Conservation (phyloP, 2,888 invertebrate genomes). For the Stictocephala bisonia region DNA sequence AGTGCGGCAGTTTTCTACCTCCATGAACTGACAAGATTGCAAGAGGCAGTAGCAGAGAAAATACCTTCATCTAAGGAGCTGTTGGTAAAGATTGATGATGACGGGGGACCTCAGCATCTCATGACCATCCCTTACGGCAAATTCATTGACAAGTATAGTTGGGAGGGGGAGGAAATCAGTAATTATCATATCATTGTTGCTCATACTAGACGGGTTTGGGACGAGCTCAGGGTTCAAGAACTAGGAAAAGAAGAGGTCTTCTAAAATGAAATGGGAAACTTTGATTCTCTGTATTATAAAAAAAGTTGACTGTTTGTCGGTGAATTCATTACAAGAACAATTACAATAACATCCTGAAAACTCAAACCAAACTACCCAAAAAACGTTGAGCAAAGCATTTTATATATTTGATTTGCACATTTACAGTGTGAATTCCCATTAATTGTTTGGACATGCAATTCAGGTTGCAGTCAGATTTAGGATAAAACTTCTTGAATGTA, state of each 20-base stretch:
- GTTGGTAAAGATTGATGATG: constrained; percentile 6
- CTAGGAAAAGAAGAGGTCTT: constrained; percentile 28
- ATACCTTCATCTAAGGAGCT: constrained; percentile 3
- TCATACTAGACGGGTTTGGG: constrained; percentile 23
- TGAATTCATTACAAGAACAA: too few species aligned
- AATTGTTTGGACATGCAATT: too few species aligned
- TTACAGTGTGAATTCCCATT: too few species aligned
- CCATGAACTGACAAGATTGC: constrained; percentile 27
- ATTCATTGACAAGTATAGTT: constrained; percentile 31
- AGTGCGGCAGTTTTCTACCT: constrained; percentile 26
- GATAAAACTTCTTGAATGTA: too few species aligned
- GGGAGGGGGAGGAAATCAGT: constrained; percentile 24
- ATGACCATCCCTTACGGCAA: constrained; percentile 24
- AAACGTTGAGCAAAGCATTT: too few species aligned
- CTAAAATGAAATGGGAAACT: too few species aligned
- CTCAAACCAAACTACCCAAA: too few species aligned
- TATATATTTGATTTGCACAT: too few species aligned
- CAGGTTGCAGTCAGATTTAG: too few species aligned
- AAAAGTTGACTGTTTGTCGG: too few species aligned
- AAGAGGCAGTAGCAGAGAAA: constrained; percentile 1
- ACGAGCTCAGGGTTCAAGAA: constrained; percentile 12
- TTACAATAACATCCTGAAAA: too few species aligned
- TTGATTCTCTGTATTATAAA: too few species aligned
- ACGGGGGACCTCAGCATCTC: constrained; percentile 32
- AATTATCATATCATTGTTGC: constrained; percentile 36